Evolutionary conservation across 2,797 vertebrate genomes (phyloP).

Genomic region (Crax fasciolata): DNA sequence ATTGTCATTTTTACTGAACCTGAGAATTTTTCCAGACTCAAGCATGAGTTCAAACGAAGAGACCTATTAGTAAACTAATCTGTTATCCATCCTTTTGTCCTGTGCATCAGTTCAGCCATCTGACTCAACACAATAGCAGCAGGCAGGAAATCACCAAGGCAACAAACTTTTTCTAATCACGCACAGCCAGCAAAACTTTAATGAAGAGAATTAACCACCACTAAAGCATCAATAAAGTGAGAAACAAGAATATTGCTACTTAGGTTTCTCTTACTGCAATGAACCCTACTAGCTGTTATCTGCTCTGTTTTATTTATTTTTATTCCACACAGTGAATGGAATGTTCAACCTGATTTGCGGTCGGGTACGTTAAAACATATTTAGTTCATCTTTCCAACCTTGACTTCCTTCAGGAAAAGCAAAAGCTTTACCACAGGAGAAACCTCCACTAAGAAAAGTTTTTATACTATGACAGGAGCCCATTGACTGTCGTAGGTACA

Average conservation of each 20-base stretch:
- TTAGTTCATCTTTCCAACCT: neutral
- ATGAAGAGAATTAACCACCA: neutral
- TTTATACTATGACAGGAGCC: neutral
- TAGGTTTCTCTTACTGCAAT: neutral
- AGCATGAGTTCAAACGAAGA: conserved; percentile 12
- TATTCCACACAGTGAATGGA: neutral
- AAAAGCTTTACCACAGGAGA: neutral
- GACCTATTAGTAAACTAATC: conserved; percentile 53
- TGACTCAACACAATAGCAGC: conserved; percentile 62
- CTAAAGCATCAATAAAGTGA: neutral
- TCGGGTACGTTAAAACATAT: neutral
- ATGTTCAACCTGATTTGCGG: neutral
- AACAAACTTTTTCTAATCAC: conserved; percentile 22
- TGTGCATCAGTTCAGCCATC: conserved; percentile 36
- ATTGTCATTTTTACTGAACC: conserved; percentile 7
- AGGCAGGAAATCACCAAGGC: conserved; percentile 59
- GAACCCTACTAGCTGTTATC: neutral
- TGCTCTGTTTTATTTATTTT: neutral
- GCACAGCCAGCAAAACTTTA: conserved; percentile 49
- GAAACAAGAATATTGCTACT: neutral
- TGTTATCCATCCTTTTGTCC: conserved; percentile 60
- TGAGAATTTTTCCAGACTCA: conserved; percentile 29
- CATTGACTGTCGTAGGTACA: neutral
- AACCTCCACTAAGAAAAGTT: neutral
- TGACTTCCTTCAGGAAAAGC: neutral